These are phyloP conservation scores for Autographa gamma DNA, from an alignment of 2,888 invertebrate species.

Conservation along the genomic window DNA sequence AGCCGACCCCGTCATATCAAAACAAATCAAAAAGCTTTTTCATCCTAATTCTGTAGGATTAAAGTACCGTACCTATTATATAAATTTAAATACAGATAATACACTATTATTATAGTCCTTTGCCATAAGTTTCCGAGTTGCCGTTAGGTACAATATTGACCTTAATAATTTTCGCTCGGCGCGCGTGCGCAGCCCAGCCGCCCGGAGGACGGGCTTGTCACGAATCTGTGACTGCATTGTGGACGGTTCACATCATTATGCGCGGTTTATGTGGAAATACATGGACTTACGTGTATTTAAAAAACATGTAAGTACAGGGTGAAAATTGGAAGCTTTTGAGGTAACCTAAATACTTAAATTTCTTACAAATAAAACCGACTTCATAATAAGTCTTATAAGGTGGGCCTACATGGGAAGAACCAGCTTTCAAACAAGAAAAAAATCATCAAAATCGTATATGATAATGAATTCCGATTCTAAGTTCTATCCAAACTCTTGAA, in stretches of 20 bases:
- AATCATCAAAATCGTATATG: no score
- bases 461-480: no score
- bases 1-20: no score
- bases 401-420: no score
- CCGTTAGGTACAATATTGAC: conserved; percentile 45
- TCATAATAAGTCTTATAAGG: no score
- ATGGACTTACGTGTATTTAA: neutral
- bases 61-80: no score
- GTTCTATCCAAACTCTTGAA: no score
- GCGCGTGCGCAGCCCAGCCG: conserved; percentile 50
- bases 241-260: conserved; percentile 53
- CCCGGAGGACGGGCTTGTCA: conserved; percentile 73
- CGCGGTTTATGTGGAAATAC: conserved; percentile 12
- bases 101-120: neutral
- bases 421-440: no score
- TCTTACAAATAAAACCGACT: no score
- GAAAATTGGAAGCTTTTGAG: no score
- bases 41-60: neutral
- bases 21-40: no score
- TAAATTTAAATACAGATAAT: neutral
- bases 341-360: no score
- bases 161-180: conserved; percentile 60
- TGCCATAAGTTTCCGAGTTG: conserved; percentile 3
- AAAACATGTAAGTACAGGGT: neutral
- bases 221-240: conserved; percentile 57